Percentiles rank a stretch among this genome's conserved stretches.
These are phyloP conservation scores for Drosophila repleta DNA, from an alignment of 1,140 invertebrate species.

Conservation along the genomic window DNA sequence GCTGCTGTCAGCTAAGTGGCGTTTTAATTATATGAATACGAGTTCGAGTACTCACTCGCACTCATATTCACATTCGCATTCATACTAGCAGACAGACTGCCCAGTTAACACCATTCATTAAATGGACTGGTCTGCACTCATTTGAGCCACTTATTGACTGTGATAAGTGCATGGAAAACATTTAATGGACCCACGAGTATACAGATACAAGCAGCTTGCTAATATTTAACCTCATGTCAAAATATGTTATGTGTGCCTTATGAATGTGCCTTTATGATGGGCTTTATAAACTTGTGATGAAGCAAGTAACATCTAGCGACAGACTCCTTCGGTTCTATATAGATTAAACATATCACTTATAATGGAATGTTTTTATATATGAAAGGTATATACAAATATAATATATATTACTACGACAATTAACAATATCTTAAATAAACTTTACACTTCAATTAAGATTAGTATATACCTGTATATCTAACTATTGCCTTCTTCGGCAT, in stretches of 20 bases:
- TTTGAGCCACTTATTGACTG: conserved; percentile 23
- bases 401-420: too few relatives aligned
- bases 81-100: conserved; percentile 6
- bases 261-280: too few relatives aligned
- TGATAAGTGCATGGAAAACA: conserved; percentile 30
- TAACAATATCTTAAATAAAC: too few relatives aligned
- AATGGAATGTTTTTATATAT: too few relatives aligned
- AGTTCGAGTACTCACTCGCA: conserved; percentile 16
- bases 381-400: too few relatives aligned
- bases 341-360: too few relatives aligned
- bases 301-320: too few relatives aligned
- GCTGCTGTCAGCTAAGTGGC: conserved; percentile 37
- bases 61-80: conserved; percentile 4
- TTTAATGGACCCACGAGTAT: conserved; percentile 26
- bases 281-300: neutral
- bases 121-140: conserved; percentile 21
- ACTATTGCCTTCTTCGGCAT: too few relatives aligned
- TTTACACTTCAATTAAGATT: too few relatives aligned
- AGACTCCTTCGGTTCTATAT: too few relatives aligned
- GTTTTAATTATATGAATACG: conserved; percentile 56
- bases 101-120: conserved; percentile 45
- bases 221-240: conserved; percentile 44
- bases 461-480: too few relatives aligned
- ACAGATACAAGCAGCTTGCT: conserved; percentile 22
- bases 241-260: conserved; percentile 22